These are phyloP conservation scores for Octopus bimaculoides DNA, from an alignment of 1,140 invertebrate genomes.

Conservation along the genomic window DNA sequence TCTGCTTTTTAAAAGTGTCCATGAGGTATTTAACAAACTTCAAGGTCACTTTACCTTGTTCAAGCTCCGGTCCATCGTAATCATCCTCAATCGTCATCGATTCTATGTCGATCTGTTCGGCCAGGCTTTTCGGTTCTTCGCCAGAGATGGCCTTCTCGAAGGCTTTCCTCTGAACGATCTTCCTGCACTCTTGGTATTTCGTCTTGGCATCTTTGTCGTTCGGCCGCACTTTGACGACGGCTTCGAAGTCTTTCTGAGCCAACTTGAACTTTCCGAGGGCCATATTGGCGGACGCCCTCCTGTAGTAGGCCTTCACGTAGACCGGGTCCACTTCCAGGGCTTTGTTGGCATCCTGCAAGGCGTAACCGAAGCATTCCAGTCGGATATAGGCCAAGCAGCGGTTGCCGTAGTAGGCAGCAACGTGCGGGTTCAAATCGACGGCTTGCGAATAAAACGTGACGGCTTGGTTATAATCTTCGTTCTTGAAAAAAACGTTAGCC, in stretches of 20 bases:
- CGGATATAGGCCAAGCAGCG: constrained; percentile 92
- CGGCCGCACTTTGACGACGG: constrained; percentile 84
- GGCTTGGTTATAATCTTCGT: constrained; percentile 85
- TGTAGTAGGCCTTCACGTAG: constrained; percentile 85
- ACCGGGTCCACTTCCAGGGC: constrained; percentile 85
- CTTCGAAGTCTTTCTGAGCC: constrained; percentile 95
- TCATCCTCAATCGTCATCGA: constrained; percentile 91
- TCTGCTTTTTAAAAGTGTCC: constrained; percentile 86
- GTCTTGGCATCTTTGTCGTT: constrained; percentile 90
- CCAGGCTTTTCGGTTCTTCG: constrained; percentile 84
- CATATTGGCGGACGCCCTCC: constrained; percentile 92
- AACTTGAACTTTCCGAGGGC: constrained; percentile 95
- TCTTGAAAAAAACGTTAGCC: constrained; percentile 83
- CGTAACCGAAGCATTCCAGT: constrained; percentile 90
- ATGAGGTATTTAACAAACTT: constrained; percentile 76
- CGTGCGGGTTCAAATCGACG: constrained; percentile 78
- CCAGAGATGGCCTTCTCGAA: constrained; percentile 97
- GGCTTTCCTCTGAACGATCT: constrained; percentile 90
- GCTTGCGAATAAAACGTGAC: constrained; percentile 89
- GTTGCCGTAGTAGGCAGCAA: constrained; percentile 77
- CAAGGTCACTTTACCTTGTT: constrained; percentile 78
- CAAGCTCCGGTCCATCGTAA: constrained; percentile 87
- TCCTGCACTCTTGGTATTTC: constrained; percentile 94
- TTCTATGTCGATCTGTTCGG: constrained; percentile 84
- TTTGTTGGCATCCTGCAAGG: constrained; percentile 85